Percentiles rank a stretch among this genome's conserved stretches.
These are phyloP conservation scores for Zaprionus ghesquierei DNA, from an alignment of 1,140 invertebrate species.

Conservation along the genomic window DNA sequence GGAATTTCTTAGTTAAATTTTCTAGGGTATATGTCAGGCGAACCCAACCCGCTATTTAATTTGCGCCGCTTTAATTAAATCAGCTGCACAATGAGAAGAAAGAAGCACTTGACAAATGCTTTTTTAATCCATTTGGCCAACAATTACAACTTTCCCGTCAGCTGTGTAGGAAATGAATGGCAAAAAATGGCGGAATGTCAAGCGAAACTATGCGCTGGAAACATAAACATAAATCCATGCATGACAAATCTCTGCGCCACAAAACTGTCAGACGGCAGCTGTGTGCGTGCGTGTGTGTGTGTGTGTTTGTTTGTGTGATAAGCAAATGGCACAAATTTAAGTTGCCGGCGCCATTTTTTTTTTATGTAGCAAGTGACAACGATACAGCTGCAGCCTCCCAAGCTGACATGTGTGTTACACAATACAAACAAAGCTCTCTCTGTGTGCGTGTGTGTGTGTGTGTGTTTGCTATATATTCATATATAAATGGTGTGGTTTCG, in stretches of 20 bases:
- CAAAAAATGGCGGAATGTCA: slow-evolving; percentile 23
- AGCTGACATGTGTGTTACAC: slow-evolving; percentile 29
- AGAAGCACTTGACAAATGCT: slow-evolving; percentile 74
- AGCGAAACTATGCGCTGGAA: slow-evolving; percentile 50
- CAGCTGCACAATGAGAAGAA: slow-evolving; percentile 26
- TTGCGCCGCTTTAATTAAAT: slow-evolving; percentile 47
- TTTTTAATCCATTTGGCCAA: slow-evolving; percentile 76
- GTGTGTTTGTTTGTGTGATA: slow-evolving; percentile 46
- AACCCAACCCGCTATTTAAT: neutral
- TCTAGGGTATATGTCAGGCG: no score
- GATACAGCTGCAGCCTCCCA: slow-evolving; percentile 63
- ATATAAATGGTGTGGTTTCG: slow-evolving; percentile 74
- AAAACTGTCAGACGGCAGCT: slow-evolving; percentile 61
- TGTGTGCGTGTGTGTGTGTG: neutral
- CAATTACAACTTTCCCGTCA: slow-evolving; percentile 69
- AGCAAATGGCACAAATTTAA: slow-evolving; percentile 76
- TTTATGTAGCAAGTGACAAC: slow-evolving; percentile 12
- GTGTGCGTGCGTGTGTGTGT: slow-evolving; percentile 6
- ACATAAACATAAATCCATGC: slow-evolving; percentile 78
- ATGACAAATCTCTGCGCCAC: slow-evolving; percentile 73
- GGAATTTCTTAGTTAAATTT: no score
- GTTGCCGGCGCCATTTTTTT: slow-evolving; percentile 48
- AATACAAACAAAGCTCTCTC: neutral
- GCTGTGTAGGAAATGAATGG: slow-evolving; percentile 43
- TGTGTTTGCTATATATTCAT: slow-evolving; percentile 35